A percentile compares a stretch with the other conserved stretches of the same genome.
These are phyloP conservation scores for Antigone vipio DNA, from an alignment of 2,113 vertebrate genomes.

Conservation along the genomic window DNA sequence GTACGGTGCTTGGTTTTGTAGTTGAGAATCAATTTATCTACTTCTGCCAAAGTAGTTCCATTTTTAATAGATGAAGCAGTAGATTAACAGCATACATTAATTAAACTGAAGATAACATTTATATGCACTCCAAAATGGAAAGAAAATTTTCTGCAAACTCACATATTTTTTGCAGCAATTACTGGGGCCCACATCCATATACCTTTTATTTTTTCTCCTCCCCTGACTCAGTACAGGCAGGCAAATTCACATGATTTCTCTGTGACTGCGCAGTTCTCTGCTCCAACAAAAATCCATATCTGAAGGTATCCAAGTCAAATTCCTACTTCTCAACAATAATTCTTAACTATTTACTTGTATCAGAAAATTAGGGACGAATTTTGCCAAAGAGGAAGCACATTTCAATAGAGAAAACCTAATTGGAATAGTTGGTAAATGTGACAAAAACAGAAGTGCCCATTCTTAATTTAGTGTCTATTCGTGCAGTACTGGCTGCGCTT, in stretches of 20 bases:
- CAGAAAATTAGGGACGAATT: not conserved
- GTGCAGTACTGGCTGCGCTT: not conserved
- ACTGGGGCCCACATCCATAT: not conserved
- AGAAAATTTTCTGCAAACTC: not conserved
- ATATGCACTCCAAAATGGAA: not conserved
- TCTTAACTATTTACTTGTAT: not conserved
- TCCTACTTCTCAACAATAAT: not conserved
- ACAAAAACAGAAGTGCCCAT: not conserved
- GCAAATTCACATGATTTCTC: not conserved
- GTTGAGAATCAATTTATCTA: not conserved
- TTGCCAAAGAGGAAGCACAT: not conserved
- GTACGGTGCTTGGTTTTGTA: not conserved
- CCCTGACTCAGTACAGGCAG: too few relatives aligned
- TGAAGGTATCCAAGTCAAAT: not conserved
- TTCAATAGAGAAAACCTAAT: not conserved
- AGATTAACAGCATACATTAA: not conserved
- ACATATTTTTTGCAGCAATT: not conserved
- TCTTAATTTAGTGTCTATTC: not conserved
- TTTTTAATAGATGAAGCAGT: not conserved
- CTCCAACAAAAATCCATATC: not conserved
- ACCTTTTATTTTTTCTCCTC: not conserved
- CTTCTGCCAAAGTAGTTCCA: not conserved
- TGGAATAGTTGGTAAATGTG: not conserved
- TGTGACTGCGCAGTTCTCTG: not conserved
- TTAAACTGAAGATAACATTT: not conserved